Evolutionary conservation across 2,113 vertebrate species (phyloP).

Genomic region (Oreamnos americanus): DNA sequence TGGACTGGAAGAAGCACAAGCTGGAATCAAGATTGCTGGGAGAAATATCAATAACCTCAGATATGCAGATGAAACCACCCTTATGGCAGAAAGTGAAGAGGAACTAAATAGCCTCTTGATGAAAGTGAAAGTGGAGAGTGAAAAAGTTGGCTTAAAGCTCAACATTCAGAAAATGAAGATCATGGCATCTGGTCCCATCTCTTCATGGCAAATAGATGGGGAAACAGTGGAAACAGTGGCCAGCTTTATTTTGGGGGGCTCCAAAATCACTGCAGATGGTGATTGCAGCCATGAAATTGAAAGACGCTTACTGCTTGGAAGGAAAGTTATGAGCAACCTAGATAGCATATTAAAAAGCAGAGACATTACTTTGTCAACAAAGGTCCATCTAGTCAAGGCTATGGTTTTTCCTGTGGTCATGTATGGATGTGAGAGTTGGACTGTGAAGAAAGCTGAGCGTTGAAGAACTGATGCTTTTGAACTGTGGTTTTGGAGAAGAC

Average conservation of each 20-base stretch:
- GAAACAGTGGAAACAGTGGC: no score
- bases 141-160: no score
- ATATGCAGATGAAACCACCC: no score
- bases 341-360: no score
- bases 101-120: no score
- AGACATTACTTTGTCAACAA: background rate
- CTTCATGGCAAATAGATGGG: no score
- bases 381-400: background rate
- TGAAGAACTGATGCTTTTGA: background rate
- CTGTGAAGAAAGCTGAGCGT: background rate
- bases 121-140: no score
- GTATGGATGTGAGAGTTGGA: background rate
- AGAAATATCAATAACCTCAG: no score
- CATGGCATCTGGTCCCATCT: no score
- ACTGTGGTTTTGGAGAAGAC: background rate
- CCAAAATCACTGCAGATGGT: no score
- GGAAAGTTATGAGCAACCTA: background rate
- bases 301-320: background rate
- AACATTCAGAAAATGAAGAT: no score
- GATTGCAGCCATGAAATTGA: background rate
- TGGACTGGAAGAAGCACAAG: background rate
- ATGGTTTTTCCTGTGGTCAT: background rate
- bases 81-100: no score
- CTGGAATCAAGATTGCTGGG: rapidly evolving
- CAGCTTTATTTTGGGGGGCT: rapidly evolving